Conservation (phyloP, 2,797 vertebrate genomes). For the Anomalospiza imberbis region DNA sequence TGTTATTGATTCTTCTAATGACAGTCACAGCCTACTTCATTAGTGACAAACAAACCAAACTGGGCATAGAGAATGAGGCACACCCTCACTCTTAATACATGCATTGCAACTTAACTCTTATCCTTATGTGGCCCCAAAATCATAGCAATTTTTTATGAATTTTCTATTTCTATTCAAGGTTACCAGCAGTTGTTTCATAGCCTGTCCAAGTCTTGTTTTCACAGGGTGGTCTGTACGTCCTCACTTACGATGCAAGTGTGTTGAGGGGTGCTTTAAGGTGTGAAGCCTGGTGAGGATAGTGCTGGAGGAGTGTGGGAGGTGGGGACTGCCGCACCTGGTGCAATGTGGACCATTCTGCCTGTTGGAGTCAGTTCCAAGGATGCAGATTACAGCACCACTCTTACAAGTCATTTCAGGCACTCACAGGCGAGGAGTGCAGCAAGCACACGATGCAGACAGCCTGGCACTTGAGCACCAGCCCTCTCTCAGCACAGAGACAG, state of each 20-base stretch:
- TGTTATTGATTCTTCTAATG: neutral
- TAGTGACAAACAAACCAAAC: neutral
- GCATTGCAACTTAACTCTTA: neutral
- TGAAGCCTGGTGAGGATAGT: neutral
- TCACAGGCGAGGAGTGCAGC: neutral
- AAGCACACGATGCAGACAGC: rapidly evolving
- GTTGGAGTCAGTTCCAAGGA: neutral
- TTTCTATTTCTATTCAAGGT: neutral
- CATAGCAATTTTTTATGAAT: neutral
- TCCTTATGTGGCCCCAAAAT: neutral
- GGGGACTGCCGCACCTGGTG: neutral
- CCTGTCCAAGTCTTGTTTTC: neutral
- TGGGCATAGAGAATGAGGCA: neutral
- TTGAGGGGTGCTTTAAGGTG: neutral
- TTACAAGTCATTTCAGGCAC: neutral
- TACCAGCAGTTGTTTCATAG: neutral
- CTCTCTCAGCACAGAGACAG: neutral
- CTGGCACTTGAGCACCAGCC: neutral
- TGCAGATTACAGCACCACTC: neutral
- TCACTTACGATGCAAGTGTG: neutral
- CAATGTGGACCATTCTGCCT: neutral
- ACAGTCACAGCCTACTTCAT: neutral
- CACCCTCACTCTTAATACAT: neutral
- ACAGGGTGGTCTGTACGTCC: neutral
- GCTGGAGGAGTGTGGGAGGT: neutral